A percentile compares a stretch with the other conserved stretches of the same genome.
phyloP scores from a whole-genome alignment of 2,113 vertebrate species.

The Galeopterus variegatus region DNA sequence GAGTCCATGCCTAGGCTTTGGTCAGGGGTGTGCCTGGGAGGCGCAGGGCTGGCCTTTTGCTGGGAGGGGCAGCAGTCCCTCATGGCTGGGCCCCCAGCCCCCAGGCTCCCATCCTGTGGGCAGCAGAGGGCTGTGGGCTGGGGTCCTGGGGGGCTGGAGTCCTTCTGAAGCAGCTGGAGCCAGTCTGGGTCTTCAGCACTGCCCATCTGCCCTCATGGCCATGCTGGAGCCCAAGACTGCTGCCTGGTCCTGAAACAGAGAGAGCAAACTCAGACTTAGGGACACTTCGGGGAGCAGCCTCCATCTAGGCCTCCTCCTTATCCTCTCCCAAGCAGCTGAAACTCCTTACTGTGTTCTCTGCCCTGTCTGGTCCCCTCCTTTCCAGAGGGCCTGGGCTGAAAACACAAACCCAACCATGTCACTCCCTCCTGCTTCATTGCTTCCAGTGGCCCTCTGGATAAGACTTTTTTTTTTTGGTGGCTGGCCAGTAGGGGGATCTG shows the following conservation, averaged over 20 bases:
- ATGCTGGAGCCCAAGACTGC: conserved; percentile 69
- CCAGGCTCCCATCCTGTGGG: conserved; percentile 78
- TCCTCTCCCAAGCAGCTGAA: background rate
- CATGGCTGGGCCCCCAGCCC: conserved; percentile 80
- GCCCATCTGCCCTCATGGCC: conserved; percentile 84
- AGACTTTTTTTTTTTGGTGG: background rate
- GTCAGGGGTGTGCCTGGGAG: background rate
- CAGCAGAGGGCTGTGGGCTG: conserved; percentile 71
- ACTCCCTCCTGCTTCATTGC: conserved; percentile 22
- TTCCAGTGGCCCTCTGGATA: background rate
- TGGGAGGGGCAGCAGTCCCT: conserved; percentile 85
- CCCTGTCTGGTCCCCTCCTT: background rate
- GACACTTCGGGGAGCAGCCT: background rate
- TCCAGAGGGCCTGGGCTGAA: background rate
- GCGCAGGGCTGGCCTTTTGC: conserved; percentile 41
- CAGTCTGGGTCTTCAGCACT: conserved; percentile 87
- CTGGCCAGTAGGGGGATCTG: too few species aligned
- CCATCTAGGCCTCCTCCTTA: background rate
- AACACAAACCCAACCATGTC: background rate
- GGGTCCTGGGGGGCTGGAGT: conserved; percentile 68
- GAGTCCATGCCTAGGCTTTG: conserved; percentile 76
- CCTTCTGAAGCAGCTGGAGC: conserved; percentile 81
- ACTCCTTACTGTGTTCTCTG: background rate
- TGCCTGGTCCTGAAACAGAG: conserved; percentile 84
- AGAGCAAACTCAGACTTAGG: conserved; percentile 59